phyloP scores from a whole-genome alignment of 2,797 vertebrate genomes.

The Enteromius anoplus region DNA sequence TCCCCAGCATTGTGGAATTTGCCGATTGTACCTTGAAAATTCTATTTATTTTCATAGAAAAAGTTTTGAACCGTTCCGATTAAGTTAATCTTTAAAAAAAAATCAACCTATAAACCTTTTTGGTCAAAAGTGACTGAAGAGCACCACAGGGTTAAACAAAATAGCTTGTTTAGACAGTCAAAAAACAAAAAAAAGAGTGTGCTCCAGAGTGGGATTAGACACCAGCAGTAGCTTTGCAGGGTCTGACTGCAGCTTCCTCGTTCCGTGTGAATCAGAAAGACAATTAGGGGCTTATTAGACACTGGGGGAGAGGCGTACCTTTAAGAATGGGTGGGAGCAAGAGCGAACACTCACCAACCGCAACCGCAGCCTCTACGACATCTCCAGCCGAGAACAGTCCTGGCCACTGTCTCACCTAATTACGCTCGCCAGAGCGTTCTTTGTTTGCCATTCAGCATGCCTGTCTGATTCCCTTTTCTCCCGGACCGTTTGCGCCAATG shows the following conservation, averaged over 20 bases:
- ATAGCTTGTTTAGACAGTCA: not conserved
- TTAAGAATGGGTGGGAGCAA: constrained; percentile 71
- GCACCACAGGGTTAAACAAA: not conserved
- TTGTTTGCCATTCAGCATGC: constrained; percentile 93
- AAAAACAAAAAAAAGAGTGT: not conserved
- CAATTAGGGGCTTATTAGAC: constrained; percentile 94
- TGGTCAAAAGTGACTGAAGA: not conserved
- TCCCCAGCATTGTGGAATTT: not conserved
- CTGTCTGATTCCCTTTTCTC: constrained; percentile 92
- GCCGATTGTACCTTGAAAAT: not conserved
- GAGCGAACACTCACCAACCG: constrained; percentile 79
- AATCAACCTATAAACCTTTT: not conserved
- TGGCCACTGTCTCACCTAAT: constrained; percentile 96
- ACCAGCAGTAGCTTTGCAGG: constrained; percentile 6
- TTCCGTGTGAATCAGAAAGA: constrained; percentile 88
- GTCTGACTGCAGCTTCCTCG: constrained; percentile 58
- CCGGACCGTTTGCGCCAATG: constrained; percentile 84
- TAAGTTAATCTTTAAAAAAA: not conserved
- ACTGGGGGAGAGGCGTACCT: constrained; percentile 83
- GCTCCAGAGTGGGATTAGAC: constrained; percentile 40
- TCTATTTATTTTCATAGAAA: not conserved
- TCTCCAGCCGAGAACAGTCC: constrained; percentile 95
- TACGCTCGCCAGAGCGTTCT: constrained; percentile 88
- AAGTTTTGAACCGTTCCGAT: not conserved
- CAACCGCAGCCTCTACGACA: constrained; percentile 85